Base-by-base conservation (phyloP, 2,113 vertebrate species). In the Corythornis cristatus region DNA sequence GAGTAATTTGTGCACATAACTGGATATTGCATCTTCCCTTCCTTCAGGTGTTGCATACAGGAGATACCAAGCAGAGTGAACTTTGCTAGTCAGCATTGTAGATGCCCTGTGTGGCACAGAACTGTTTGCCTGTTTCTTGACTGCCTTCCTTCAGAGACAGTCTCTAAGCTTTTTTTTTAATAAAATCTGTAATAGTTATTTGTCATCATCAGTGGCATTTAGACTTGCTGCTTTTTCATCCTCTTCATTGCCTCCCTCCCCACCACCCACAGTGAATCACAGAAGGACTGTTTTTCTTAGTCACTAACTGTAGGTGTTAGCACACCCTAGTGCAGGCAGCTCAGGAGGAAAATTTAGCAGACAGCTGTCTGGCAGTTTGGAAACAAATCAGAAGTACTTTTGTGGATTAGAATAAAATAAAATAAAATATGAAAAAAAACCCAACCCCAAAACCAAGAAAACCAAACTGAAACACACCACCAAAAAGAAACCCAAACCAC, bases 281-380 rank as follows among this genome's bases (percentile, higher is more conserved):
- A 46, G 71, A 43, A 93, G 37, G 33, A 19, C 53, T 82, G 85
- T 90, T 93, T 84, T 84, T 95, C 88, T 96, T 93, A 95, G 53
- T 95, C 92, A 96, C 83, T 93, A 81, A 33, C 79, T 64, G 93
- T 96, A 83, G 95, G 94, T 92, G 89, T 96, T 93, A 81, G 78
- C 62, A 71, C 75, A 61, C 66, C 48, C 65, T 80, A 37, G 50
- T 17, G 5, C 60, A 57, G 33, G 54, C 72, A 50, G 45, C 66
- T 79, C 28, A 23, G 78, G 72, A 85, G 71, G 50, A 93, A 85
- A 92, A 95, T 83, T 88, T 83, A 90, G 78, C 53, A 74, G 91
- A 74, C 42, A 91, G 46, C 86, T 92, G 94, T 96, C 93, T 94
- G 83, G 86, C 83, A 90, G 35, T 78, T 88, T 88, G 45, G 45